Conservation (phyloP, 2,888 invertebrate genomes). For the Ophraella communa region DNA sequence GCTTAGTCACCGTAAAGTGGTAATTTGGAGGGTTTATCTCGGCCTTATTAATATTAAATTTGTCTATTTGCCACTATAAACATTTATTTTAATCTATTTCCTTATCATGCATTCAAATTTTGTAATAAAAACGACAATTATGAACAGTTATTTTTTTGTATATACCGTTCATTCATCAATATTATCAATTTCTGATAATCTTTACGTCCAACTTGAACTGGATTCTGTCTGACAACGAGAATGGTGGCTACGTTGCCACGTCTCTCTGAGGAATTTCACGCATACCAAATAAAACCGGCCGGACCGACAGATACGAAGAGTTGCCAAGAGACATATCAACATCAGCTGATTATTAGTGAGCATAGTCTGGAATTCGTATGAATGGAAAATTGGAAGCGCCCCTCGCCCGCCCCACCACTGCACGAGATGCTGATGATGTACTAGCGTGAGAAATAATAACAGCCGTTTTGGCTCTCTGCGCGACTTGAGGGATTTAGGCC, state of each 20-base stretch:
- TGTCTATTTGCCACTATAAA: too few species aligned
- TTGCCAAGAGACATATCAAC: conserved; percentile 20
- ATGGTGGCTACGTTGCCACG: conserved; percentile 10
- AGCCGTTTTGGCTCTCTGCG: conserved; percentile 1
- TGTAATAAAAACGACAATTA: conserved; percentile 22
- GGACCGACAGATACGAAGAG: conserved; percentile 6
- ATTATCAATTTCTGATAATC: conserved; percentile 3
- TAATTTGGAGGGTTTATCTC: too few species aligned
- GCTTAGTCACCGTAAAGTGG: too few species aligned
- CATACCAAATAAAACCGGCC: conserved; percentile 13
- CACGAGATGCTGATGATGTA: conserved; percentile 19
- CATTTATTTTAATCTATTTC: background rate
- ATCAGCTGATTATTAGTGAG: conserved; percentile 25
- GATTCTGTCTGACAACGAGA: conserved; percentile 1
- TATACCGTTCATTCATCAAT: background rate
- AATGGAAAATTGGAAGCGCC: conserved; percentile 23
- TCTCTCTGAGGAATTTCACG: conserved; percentile 9
- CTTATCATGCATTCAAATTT: background rate
- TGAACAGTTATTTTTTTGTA: conserved; percentile 1
- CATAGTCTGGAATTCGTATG: conserved; percentile 23
- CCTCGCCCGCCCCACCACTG: background rate
- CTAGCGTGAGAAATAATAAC: conserved; percentile 21
- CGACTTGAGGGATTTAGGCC: conserved; percentile 10
- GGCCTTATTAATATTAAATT: too few species aligned
- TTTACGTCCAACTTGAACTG: background rate